Evolutionary conservation across 2,888 invertebrate genomes (phyloP).

Genomic region (Baronia brevicornis): DNA sequence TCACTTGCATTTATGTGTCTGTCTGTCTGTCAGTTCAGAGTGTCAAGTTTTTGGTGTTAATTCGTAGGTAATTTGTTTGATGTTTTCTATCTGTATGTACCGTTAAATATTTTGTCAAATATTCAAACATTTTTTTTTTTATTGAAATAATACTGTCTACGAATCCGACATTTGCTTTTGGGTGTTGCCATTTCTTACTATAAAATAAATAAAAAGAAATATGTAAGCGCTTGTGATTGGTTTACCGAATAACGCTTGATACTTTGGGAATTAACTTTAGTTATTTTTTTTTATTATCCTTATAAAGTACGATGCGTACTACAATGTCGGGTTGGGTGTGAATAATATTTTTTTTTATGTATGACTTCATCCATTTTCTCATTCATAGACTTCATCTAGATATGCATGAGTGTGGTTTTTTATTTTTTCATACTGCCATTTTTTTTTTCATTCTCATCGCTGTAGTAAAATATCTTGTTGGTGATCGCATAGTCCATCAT

Average conservation of each 20-base stretch:
- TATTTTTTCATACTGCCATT: conserved; percentile 31
- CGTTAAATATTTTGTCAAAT: conserved; percentile 10
- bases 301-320: conserved; percentile 26
- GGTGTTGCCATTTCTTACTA: conserved; percentile 63
- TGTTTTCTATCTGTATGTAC: conserved; percentile 12
- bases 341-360: conserved; percentile 36
- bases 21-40: conserved; percentile 30
- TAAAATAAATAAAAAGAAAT: conserved; percentile 23
- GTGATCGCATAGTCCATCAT: conserved; percentile 2
- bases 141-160: conserved; percentile 28
- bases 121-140: conserved; percentile 22
- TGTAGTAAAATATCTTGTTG: conserved; percentile 25
- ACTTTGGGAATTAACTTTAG: conserved; percentile 32
- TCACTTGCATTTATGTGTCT: conserved; percentile 69
- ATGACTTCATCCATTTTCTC: conserved; percentile 28
- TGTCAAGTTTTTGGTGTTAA: conserved; percentile 16
- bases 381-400: conserved; percentile 28
- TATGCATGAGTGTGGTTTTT: conserved; percentile 73
- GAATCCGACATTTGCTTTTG: conserved; percentile 69
- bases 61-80: conserved; percentile 17
- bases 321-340: conserved; percentile 66
- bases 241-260: conserved; percentile 62
- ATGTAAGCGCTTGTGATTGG: conserved; percentile 67
- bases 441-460: conserved; percentile 28
- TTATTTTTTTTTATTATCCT: conserved; percentile 7